phyloP scores from a whole-genome alignment of 2,888 invertebrate species.

The Lypha dubia region DNA sequence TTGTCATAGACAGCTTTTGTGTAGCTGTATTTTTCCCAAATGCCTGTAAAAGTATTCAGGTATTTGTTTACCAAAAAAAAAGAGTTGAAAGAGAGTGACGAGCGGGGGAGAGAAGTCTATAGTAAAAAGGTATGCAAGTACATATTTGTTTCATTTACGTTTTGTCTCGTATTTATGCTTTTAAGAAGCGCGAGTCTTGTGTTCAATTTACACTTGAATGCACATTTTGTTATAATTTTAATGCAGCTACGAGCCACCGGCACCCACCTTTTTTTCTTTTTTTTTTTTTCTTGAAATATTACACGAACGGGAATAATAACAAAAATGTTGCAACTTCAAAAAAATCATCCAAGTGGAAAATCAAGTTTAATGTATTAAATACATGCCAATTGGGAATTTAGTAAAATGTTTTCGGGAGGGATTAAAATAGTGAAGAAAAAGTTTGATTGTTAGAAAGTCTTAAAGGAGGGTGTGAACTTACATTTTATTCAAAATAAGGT shows the following conservation, averaged over 20 bases:
- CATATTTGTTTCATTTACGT: constrained; percentile 36
- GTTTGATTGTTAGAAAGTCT: not conserved
- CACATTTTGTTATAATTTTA: constrained; percentile 77
- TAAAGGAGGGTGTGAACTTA: no score
- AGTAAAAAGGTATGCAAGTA: constrained; percentile 31
- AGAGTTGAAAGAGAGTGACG: no score
- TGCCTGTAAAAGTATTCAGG: not conserved
- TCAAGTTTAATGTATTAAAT: constrained; percentile 19
- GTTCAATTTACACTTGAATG: constrained; percentile 79
- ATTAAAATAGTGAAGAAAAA: no score
- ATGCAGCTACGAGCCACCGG: constrained; percentile 4
- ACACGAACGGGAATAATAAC: not conserved
- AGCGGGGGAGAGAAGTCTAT: not conserved
- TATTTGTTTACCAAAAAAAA: not conserved
- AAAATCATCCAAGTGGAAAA: constrained; percentile 55
- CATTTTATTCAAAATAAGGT: no score
- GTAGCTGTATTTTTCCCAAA: constrained; percentile 3
- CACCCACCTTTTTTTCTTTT: not conserved
- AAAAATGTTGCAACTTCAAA: constrained; percentile 33
- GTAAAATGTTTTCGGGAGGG: not conserved
- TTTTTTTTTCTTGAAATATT: not conserved
- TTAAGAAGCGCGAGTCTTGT: constrained; percentile 66
- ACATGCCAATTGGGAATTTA: constrained; percentile 16
- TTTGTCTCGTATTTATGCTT: constrained; percentile 41
- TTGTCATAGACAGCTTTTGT: constrained; percentile 57